phyloP scores from a whole-genome alignment of 1,140 invertebrate genomes.

The Lepidurus arcticus region DNA sequence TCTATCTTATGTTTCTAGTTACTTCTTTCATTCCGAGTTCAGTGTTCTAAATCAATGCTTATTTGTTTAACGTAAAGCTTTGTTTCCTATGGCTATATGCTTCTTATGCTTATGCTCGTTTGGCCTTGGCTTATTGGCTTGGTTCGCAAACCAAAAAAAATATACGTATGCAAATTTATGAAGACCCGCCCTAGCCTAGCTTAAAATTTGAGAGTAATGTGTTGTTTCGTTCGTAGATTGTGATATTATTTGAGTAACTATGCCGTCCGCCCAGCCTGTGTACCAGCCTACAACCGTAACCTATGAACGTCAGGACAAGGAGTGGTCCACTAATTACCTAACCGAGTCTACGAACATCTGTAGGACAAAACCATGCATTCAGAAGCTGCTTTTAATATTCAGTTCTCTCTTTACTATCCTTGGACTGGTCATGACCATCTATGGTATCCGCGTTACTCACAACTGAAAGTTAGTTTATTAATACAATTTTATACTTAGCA shows the following conservation, averaged over 20 bases:
- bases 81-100: too few species aligned
- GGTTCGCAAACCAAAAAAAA: too few species aligned
- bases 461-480: background rate
- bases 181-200: background rate
- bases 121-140: too few species aligned
- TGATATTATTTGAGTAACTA: slow-evolving; percentile 38
- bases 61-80: too few species aligned
- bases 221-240: background rate
- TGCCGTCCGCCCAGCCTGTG: slow-evolving; percentile 57
- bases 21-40: too few species aligned
- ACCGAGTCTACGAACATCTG: slow-evolving; percentile 28
- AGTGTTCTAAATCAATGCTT: too few species aligned
- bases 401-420: slow-evolving; percentile 23
- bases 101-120: too few species aligned
- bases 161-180: background rate
- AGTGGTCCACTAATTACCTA: slow-evolving; percentile 33
- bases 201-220: background rate
- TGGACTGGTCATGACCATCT: slow-evolving; percentile 31
- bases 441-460: background rate
- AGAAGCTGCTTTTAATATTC: slow-evolving; percentile 24
- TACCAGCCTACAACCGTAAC: slow-evolving; percentile 65
- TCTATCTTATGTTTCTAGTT: too few species aligned
- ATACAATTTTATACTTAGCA: background rate
- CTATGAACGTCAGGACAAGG: slow-evolving; percentile 52
- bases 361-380: slow-evolving; percentile 30